phyloP scores from a whole-genome alignment of 2,888 invertebrate species.

The Drosophila kambysellisi region DNA sequence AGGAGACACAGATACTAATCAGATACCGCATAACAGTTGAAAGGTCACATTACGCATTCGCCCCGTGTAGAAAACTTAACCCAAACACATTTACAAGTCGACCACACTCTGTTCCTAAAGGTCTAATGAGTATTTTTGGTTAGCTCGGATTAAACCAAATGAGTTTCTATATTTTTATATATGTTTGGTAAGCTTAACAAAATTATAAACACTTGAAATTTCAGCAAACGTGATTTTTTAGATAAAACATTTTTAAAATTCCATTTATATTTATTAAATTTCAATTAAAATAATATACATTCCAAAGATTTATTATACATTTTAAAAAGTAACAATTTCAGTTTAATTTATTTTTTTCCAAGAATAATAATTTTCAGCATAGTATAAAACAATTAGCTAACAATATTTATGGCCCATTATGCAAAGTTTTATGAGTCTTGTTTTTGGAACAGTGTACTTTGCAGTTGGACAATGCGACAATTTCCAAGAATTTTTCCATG shows the following conservation, averaged over 20 bases:
- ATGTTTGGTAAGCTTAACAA: background rate
- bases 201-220: background rate
- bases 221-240: background rate
- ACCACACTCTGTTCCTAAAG: background rate
- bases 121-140: background rate
- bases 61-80: constrained; percentile 31
- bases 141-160: background rate
- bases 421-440: background rate
- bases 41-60: constrained; percentile 66
- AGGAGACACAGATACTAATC: constrained; percentile 33
- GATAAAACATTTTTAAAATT: background rate
- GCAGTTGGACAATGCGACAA: background rate
- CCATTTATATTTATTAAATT: background rate
- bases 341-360: background rate
- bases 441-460: background rate
- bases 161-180: background rate
- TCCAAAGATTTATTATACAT: background rate
- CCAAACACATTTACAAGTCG: constrained; percentile 39
- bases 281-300: background rate
- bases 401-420: background rate
- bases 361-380: background rate
- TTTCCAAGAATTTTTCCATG: background rate
- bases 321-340: background rate
- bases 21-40: constrained; percentile 39
- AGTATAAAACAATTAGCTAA: background rate